These are phyloP conservation scores for Drosophila phalerata DNA, from an alignment of 2,888 invertebrate genomes.

Conservation along the genomic window DNA sequence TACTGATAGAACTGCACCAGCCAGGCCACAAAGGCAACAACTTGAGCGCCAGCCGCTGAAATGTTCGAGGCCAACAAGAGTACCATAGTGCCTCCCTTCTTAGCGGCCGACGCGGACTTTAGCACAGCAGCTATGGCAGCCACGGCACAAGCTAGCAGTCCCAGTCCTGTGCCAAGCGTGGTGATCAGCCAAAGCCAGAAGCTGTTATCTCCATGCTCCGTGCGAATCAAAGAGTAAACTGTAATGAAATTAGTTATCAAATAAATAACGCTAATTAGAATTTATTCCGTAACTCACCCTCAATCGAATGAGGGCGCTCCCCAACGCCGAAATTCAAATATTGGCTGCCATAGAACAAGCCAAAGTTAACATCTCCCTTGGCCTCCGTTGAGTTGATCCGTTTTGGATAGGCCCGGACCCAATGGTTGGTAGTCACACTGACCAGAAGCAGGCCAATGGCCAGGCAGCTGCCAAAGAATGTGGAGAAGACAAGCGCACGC, in stretches of 20 bases:
- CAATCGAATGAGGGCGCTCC: slow-evolving; percentile 90
- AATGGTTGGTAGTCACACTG: slow-evolving; percentile 91
- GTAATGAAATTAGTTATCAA: neutral
- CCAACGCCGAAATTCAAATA: slow-evolving; percentile 93
- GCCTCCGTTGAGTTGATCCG: slow-evolving; percentile 85
- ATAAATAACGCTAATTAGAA: neutral
- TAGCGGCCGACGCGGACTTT: slow-evolving; percentile 84
- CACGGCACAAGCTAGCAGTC: slow-evolving; percentile 83
- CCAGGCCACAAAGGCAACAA: slow-evolving; percentile 93
- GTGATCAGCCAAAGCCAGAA: slow-evolving; percentile 85
- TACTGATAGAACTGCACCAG: slow-evolving; percentile 93
- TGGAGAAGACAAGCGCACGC: slow-evolving; percentile 90
- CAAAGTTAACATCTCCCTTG: slow-evolving; percentile 92
- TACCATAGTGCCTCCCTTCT: slow-evolving; percentile 83
- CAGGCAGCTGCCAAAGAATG: slow-evolving; percentile 91
- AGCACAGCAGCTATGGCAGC: slow-evolving; percentile 85
- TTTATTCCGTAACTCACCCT: slow-evolving; percentile 87
- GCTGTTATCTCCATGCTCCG: slow-evolving; percentile 82
- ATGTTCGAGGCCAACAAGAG: slow-evolving; percentile 83
- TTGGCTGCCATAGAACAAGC: slow-evolving; percentile 94
- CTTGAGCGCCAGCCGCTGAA: slow-evolving; percentile 89
- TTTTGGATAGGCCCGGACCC: slow-evolving; percentile 90
- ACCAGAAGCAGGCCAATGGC: slow-evolving; percentile 90
- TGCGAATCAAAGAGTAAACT: slow-evolving; percentile 83
- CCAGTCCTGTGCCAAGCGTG: slow-evolving; percentile 84